A percentile compares a stretch with the other conserved stretches of the same genome.
These are phyloP conservation scores for Labeo catla DNA, from an alignment of 2,113 vertebrate species.

Conservation along the genomic window DNA sequence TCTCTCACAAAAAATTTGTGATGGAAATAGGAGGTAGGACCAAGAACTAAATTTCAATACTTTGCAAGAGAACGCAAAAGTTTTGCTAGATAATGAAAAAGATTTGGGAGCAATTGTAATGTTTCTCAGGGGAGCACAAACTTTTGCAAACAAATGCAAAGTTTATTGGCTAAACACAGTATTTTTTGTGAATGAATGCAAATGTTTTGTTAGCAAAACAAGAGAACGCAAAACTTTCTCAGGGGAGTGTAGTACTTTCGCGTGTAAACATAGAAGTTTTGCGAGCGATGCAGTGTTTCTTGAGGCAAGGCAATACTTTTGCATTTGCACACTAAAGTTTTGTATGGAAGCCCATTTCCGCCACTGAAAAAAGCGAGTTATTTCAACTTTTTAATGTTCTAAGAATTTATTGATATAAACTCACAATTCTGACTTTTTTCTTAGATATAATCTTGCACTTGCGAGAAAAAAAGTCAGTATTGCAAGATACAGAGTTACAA, in stretches of 20 bases:
- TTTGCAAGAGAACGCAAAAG: neutral
- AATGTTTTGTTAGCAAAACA: too few species aligned
- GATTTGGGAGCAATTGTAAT: neutral
- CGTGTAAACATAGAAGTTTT: neutral
- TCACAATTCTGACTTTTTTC: too few species aligned
- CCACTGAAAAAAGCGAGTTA: too few species aligned
- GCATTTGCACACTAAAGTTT: neutral
- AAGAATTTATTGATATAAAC: too few species aligned
- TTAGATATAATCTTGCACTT: too few species aligned
- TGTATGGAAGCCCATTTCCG: neutral
- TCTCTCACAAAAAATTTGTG: neutral
- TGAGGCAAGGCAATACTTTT: neutral
- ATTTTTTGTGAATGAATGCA: neutral
- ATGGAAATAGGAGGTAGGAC: neutral
- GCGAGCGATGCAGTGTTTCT: neutral
- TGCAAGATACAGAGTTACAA: too few species aligned
- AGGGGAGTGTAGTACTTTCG: neutral
- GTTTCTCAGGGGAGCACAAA: neutral
- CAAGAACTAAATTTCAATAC: neutral
- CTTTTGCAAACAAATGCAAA: neutral
- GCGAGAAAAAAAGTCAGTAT: too few species aligned
- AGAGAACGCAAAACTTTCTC: neutral
- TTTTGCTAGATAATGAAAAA: neutral
- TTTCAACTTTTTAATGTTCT: too few species aligned
- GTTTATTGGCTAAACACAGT: neutral